Evolutionary conservation across 2,113 vertebrate genomes (phyloP).

Genomic region (Daubentonia madagascariensis): DNA sequence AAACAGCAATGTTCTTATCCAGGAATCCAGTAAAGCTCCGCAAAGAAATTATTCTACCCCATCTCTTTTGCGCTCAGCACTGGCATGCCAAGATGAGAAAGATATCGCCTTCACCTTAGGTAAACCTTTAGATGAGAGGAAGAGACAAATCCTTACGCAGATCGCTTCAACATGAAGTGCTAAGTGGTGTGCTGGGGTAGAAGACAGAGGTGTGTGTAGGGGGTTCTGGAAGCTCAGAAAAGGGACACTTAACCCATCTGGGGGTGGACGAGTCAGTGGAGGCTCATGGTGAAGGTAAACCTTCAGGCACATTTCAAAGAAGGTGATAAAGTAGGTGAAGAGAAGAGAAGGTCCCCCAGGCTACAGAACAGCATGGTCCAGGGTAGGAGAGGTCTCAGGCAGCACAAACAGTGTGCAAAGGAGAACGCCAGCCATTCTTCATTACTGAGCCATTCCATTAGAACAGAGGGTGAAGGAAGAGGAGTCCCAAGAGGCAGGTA

Average conservation of each 20-base stretch:
- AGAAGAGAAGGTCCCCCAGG: background rate
- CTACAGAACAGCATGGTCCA: background rate
- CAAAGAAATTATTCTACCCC: background rate
- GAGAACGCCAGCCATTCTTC: background rate
- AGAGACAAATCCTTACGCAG: background rate
- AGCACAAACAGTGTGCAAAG: background rate
- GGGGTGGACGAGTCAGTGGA: background rate
- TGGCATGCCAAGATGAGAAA: background rate
- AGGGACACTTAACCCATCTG: background rate
- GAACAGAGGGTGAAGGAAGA: background rate
- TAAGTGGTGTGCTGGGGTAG: background rate
- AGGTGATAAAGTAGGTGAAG: background rate
- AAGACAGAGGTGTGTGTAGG: background rate
- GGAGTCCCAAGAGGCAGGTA: background rate
- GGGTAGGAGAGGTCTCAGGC: background rate
- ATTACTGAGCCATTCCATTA: fast-evolving
- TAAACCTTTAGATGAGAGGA: background rate
- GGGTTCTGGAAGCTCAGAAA: background rate
- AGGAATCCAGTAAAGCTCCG: background rate
- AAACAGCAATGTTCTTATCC: background rate
- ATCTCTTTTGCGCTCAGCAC: background rate
- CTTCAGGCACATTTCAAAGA: background rate
- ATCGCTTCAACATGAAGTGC: background rate
- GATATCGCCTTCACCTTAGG: background rate
- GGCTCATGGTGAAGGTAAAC: background rate